Conservation (phyloP, 2,113 vertebrate genomes). For the Cyanoramphus novaezelandiae region DNA sequence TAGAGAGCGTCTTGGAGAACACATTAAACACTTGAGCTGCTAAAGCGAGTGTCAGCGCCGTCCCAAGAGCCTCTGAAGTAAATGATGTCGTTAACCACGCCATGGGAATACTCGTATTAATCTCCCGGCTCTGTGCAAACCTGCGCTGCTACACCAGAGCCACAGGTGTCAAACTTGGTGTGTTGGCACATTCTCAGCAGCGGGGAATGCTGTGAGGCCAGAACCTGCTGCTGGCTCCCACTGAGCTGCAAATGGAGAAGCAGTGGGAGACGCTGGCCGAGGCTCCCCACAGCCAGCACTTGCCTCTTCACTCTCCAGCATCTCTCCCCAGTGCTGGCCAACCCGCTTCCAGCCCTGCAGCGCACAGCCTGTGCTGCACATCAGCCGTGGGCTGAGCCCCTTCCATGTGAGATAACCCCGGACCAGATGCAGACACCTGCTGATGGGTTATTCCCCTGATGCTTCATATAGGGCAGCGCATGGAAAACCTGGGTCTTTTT, state of each 20-base stretch:
- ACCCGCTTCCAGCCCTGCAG: fast-evolving
- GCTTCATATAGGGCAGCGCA: fast-evolving
- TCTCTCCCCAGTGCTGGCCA: fast-evolving
- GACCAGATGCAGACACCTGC: background rate
- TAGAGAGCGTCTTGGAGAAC: constrained; percentile 48
- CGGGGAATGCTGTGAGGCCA: background rate
- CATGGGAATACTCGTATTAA: constrained; percentile 20
- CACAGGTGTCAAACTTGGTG: background rate
- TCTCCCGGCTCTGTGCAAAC: background rate
- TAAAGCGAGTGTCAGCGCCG: constrained; percentile 4
- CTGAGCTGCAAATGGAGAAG: background rate
- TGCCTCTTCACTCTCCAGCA: background rate
- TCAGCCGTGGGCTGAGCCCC: background rate
- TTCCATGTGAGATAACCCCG: background rate
- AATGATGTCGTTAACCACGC: constrained; percentile 40
- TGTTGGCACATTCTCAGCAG: background rate
- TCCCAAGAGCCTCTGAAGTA: constrained; percentile 44
- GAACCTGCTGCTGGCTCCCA: background rate
- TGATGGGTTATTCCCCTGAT: background rate
- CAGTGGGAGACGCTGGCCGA: background rate
- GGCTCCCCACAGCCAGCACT: background rate
- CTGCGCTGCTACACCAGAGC: background rate
- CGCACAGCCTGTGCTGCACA: background rate
- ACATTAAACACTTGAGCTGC: constrained; percentile 60
- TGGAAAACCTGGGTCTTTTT: background rate